phyloP scores from a whole-genome alignment of 2,113 vertebrate species.

The Geococcyx californianus region DNA sequence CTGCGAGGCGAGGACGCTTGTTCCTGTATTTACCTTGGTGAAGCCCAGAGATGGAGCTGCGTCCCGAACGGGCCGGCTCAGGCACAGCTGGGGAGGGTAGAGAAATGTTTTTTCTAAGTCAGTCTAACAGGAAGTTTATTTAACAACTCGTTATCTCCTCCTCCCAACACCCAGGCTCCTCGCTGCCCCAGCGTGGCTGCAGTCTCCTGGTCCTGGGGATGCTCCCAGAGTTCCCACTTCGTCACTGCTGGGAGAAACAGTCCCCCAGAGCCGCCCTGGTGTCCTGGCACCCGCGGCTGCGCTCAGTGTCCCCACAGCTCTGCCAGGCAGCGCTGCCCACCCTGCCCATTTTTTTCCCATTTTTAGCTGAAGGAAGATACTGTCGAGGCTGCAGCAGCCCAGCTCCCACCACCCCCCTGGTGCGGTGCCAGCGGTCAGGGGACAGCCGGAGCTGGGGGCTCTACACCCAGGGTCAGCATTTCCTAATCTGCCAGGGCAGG shows the following conservation, averaged over 20 bases:
- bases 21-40: not conserved
- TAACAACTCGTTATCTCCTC: not conserved
- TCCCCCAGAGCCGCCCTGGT: not conserved
- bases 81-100: not conserved
- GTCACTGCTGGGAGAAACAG: not conserved
- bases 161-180: not conserved
- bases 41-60: not conserved
- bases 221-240: not conserved
- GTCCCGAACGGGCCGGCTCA: not conserved
- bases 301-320: not conserved
- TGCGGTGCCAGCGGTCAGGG: not conserved
- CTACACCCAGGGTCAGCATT: not conserved
- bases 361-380: not conserved
- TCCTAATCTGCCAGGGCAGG: not conserved
- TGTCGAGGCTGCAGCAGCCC: not conserved
- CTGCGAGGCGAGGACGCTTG: not conserved
- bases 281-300: no score
- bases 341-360: not conserved
- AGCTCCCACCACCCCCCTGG: rapidly evolving
- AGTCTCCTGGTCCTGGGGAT: not conserved
- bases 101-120: not conserved
- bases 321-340: not conserved
- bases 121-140: not conserved
- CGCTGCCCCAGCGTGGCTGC: not conserved
- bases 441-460: rapidly evolving